Evolutionary conservation across 2,113 vertebrate genomes (phyloP), one percentile per base, ranked within the genome.

Genomic region (Monarcha castaneiventris): DNA sequence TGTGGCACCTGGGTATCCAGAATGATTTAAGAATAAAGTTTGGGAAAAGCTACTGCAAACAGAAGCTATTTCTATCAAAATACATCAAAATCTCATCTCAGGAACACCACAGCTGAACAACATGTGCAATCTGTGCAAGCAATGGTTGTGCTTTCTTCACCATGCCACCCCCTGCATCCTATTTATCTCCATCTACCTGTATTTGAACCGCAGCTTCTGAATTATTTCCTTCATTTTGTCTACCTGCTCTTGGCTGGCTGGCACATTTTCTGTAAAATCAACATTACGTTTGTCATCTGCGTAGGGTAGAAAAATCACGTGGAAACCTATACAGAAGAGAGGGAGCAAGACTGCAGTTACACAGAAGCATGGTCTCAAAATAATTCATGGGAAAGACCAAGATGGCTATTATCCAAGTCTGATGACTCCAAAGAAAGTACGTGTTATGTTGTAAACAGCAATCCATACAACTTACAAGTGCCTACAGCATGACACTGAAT

Each of bases 221-320:
- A 99, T 96, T 5, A 99, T 99, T 82, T 98, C 98, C 86, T 99
- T 99, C 99, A 99, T 99, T 97, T 99, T 99, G 96, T 99, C 96
- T 56, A 99, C 97, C 94, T 99, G 99, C 44, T 97, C 96, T n/a
- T 29, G 94, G 73, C 97, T 98, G 30, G 99, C 99, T 22, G 80
- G 26, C 4, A 98, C 96, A 61, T 97, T 98, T 49, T 98, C 97
- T 3, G 98, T 98, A 49, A 95, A 84, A 95, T 98, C 98, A 91
- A 99, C 46, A 17, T 98, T 98, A 49, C 99, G 97, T 16, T 98
- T 94, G 93, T 99, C 99, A 33, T 99, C 99, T 9, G 99, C 99
- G 0, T 97, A 99, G 0, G 99, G 99, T 29, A 99, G 97, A 96
- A 97, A 99, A 96, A 99, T 96, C 7, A 98, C 86, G 46, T 99